Conservation (phyloP, 2,113 vertebrate species). For the Progne subis region DNA sequence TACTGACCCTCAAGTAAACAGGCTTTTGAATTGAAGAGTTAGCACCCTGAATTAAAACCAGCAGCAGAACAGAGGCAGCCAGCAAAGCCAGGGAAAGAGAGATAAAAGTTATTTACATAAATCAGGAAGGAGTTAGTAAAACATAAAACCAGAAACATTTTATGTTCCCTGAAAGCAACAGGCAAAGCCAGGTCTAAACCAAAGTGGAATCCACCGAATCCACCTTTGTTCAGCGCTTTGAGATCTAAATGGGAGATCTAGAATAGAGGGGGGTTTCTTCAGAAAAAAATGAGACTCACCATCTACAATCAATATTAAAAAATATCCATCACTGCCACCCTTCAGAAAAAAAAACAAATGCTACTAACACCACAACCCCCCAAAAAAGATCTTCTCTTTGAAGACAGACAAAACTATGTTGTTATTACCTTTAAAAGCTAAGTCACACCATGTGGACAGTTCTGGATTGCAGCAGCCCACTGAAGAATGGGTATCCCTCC, state of each 20-base stretch:
- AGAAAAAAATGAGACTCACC: neutral
- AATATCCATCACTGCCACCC: neutral
- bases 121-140: neutral
- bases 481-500: neutral
- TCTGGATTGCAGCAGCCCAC: neutral
- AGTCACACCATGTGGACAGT: neutral
- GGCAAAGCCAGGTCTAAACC: neutral
- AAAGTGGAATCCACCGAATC: neutral
- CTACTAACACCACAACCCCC: neutral
- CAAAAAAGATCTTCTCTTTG: rapidly evolving
- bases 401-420: neutral
- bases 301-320: neutral
- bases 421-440: neutral
- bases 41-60: neutral
- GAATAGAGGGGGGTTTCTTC: rapidly evolving
- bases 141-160: neutral
- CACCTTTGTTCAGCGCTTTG: neutral
- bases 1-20: neutral
- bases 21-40: neutral
- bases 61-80: neutral
- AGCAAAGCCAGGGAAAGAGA: neutral
- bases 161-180: neutral
- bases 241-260: neutral
- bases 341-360: neutral
- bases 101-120: neutral